Evolutionary conservation across 2,888 invertebrate species (phyloP), one percentile per base, ranked within the genome.

Genomic region (Tiphia femorata): DNA sequence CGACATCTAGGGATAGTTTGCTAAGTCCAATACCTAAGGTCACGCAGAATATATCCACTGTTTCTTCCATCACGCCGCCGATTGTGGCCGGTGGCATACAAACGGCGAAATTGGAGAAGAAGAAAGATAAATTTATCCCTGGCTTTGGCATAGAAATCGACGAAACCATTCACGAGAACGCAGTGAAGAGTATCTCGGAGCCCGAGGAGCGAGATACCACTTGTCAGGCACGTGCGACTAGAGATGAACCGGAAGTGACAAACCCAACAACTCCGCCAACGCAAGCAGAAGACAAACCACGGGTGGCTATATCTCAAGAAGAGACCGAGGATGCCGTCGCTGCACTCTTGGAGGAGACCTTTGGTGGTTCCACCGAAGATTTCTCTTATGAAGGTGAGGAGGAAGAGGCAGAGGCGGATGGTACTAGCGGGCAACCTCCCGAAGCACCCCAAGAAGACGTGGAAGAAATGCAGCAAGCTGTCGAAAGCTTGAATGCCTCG

Each of bases 291-390:
- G 93, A 93, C 75, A 94, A 93, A 76, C 92, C 92, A 0, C 87
- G 94, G 42, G 92, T 92, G 7, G 87, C 92, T 0, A 95, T 95
- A 73, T 95, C 95, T 0, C 95, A 95, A 83, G 95, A 95, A 85
- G 95, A 96, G 84, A 96, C 95, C 0, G 95, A 94, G 83, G 95
- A 95, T 81, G 96, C 96, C 0, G 95, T 96, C 0, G 95, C 95
- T 6, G 95, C 95, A 0, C 84, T 96, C 21, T 84, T 96, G 49
- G 94, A 93, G 20, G 95, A 95, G 82, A 94, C 94, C 67, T 94
- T 95, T 76, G 92, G 93, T 1, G 91, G 89, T 6, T 84, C 86
- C 0, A 80, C 83, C 14, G 84, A 82, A 38, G 84, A 84, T 29
- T 83, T 81, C 57, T 81, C 83, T 0, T 84, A 84, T 50, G 81